These are phyloP conservation scores for Ciona savignyi DNA, from an alignment of 23 tunicate genomes.

Conservation along the genomic window DNA sequence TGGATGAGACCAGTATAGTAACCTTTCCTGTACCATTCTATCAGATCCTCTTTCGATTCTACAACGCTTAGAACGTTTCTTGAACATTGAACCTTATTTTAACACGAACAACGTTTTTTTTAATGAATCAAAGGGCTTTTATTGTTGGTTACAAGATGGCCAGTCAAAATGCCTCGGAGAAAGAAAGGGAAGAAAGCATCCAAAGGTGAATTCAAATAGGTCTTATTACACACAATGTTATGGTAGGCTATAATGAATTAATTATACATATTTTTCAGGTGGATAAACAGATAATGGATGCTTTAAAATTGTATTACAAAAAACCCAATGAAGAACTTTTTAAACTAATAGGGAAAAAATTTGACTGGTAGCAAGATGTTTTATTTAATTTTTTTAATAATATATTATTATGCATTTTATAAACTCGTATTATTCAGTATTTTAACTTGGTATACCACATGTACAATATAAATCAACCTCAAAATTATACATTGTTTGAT, in stretches of 20 bases:
- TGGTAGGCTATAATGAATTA: not conserved
- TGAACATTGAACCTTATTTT: slow-evolving; percentile 19
- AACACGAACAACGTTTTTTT: slow-evolving; percentile 36
- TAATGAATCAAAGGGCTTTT: slow-evolving; percentile 42
- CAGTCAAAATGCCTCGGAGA: slow-evolving; percentile 19
- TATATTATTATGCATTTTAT: too few species aligned
- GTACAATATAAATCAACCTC: too few species aligned
- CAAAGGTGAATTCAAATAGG: slow-evolving; percentile 3
- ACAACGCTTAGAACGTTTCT: slow-evolving; percentile 22
- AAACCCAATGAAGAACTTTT: slow-evolving; percentile 34
- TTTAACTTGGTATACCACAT: too few species aligned
- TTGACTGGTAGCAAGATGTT: slow-evolving; percentile 8
- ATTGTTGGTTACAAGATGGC: slow-evolving; percentile 39
- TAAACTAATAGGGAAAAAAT: slow-evolving; percentile 21
- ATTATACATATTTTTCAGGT: slow-evolving; percentile 7
- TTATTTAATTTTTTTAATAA: too few species aligned
- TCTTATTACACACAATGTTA: not conserved
- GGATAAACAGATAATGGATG: not conserved
- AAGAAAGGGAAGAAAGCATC: slow-evolving; percentile 36
- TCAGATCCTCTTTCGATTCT: slow-evolving; percentile 28
- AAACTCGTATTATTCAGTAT: too few species aligned
- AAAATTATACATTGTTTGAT: too few species aligned
- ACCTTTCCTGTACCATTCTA: not conserved
- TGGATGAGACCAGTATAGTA: too few species aligned
- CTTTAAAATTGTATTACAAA: slow-evolving; percentile 14